Conservation (phyloP, 1,140 invertebrate species). For the Drosophila willistoni region DNA sequence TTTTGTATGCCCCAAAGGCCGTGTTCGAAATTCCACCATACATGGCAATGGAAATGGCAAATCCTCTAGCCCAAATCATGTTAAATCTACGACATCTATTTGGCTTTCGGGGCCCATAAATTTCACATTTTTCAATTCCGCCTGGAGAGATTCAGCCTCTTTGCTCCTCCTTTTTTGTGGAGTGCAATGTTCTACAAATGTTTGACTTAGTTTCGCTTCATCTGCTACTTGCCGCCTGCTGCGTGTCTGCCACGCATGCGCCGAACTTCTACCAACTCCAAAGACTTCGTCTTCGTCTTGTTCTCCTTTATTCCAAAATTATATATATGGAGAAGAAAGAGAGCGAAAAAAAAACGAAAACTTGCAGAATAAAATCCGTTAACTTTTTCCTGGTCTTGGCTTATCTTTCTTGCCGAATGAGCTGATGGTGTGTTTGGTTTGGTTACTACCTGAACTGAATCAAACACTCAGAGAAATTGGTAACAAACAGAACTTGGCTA, state of each 20-base stretch:
- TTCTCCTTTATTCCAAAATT: too few species aligned
- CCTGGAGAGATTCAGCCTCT: slow-evolving; percentile 20
- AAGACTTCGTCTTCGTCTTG: not conserved
- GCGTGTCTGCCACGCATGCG: slow-evolving; percentile 76
- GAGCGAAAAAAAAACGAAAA: slow-evolving; percentile 26
- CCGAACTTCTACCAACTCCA: slow-evolving; percentile 41
- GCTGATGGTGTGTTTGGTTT: slow-evolving; percentile 44
- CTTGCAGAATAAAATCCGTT: slow-evolving; percentile 54
- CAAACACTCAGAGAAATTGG: slow-evolving; percentile 14
- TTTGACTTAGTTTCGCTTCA: slow-evolving; percentile 74
- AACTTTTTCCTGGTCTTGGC: slow-evolving; percentile 32
- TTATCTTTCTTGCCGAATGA: slow-evolving; percentile 59
- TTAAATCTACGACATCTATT: slow-evolving; percentile 64
- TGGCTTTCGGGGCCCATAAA: slow-evolving; percentile 71
- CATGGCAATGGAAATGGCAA: not conserved
- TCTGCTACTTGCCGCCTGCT: slow-evolving; percentile 47
- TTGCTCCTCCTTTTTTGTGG: not conserved
- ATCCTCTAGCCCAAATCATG: slow-evolving; percentile 29
- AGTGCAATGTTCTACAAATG: slow-evolving; percentile 67
- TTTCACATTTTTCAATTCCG: slow-evolving; percentile 68
- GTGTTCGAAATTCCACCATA: too few species aligned
- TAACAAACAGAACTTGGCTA: too few species aligned
- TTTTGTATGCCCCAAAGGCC: too few species aligned
- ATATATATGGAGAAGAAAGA: too few species aligned
- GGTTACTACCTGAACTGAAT: slow-evolving; percentile 5